Percentiles rank a stretch among this genome's conserved stretches.
These are phyloP conservation scores for Peromyscus nudipes DNA, from an alignment of 2,797 vertebrate species.

Conservation along the genomic window DNA sequence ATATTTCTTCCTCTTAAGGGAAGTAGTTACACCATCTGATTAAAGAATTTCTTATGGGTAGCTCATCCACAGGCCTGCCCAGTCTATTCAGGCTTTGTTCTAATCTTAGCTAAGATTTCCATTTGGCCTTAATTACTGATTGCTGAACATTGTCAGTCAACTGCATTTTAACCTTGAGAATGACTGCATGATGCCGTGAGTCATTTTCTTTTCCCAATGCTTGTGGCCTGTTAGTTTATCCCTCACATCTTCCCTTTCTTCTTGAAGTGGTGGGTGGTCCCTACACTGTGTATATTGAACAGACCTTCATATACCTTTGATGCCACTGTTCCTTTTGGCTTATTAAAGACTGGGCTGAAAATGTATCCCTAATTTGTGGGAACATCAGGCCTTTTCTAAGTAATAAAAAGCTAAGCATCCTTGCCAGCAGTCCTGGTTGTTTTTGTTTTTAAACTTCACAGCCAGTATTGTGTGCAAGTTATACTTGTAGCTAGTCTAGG, in stretches of 20 bases:
- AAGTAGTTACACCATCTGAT: slow-evolving; percentile 35
- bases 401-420: slow-evolving; percentile 52
- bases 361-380: background rate
- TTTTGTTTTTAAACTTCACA: slow-evolving; percentile 1
- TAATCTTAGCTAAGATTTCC: slow-evolving; percentile 10
- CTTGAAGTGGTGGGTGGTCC: background rate
- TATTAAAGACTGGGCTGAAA: slow-evolving; percentile 14
- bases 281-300: background rate
- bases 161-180: slow-evolving; percentile 58
- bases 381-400: background rate
- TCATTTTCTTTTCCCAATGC: slow-evolving; percentile 18
- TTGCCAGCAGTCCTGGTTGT: background rate
- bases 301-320: background rate
- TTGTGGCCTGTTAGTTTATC: background rate
- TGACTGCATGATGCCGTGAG: background rate
- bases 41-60: slow-evolving; percentile 9
- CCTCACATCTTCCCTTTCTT: background rate
- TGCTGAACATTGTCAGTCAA: background rate
- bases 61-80: background rate
- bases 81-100: background rate
- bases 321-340: background rate
- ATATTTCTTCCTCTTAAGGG: slow-evolving; percentile 21
- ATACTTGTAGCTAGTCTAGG: slow-evolving; percentile 26
- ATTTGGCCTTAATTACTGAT: slow-evolving; percentile 16
- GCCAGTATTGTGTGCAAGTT: slow-evolving; percentile 6